Evolutionary conservation across 2,113 vertebrate species (phyloP).

Genomic region (Struthio camelus): DNA sequence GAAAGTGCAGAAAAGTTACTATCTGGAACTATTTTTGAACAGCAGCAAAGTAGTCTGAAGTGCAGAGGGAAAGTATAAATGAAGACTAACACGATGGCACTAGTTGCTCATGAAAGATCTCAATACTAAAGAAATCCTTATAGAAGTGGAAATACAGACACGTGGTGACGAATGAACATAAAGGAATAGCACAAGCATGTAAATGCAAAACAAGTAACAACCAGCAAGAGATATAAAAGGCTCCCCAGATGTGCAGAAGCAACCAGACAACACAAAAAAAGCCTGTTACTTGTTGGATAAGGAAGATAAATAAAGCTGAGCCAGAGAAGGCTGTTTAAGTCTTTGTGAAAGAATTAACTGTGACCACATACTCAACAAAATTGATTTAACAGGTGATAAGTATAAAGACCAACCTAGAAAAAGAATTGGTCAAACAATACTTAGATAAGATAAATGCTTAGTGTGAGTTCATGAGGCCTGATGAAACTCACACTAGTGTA

Average conservation of each 20-base stretch:
- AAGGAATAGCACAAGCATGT: background rate
- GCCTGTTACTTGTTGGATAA: background rate
- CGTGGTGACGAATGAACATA: background rate
- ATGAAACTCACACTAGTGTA: background rate
- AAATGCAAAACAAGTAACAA: background rate
- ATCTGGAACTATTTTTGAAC: background rate
- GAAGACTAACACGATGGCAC: background rate
- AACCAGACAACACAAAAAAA: background rate
- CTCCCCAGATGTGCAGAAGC: background rate
- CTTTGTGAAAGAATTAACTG: background rate
- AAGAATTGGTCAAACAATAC: background rate
- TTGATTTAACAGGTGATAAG: background rate
- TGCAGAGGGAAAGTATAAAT: background rate
- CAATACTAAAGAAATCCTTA: background rate
- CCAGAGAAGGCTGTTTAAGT: background rate
- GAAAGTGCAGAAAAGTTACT: background rate
- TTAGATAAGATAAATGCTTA: slow-evolving; percentile 21
- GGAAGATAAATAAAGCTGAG: background rate
- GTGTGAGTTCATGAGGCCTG: background rate
- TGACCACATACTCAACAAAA: background rate
- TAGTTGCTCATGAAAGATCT: background rate
- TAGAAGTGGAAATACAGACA: background rate
- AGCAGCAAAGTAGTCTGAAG: background rate
- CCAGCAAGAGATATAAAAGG: background rate
- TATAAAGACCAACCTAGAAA: background rate